phyloP scores from a whole-genome alignment of 37 sponge, comb jelly and placozoan genomes.

The Oopsacas minuta region DNA sequence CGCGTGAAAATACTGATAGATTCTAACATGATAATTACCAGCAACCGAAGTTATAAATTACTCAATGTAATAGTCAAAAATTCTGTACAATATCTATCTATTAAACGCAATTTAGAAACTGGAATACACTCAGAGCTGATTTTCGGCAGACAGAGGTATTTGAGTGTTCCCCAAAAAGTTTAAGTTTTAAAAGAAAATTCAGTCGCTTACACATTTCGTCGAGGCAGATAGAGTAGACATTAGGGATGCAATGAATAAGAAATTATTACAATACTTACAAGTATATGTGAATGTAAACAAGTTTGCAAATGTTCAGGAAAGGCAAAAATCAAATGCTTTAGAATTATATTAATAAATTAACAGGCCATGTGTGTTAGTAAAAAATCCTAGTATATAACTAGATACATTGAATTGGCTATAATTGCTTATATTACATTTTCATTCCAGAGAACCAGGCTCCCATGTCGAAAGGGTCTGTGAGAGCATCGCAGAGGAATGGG shows the following conservation, averaged over 20 bases:
- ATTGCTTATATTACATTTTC: conserved; percentile 7
- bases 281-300: background rate
- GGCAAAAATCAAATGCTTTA: background rate
- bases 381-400: conserved; percentile 16
- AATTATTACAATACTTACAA: background rate
- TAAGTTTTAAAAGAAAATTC: too few species aligned
- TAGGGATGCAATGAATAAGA: background rate
- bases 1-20: too few species aligned
- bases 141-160: too few species aligned
- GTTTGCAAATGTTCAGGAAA: background rate
- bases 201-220: too few species aligned
- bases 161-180: too few species aligned
- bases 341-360: conserved; percentile 15
- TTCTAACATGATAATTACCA: too few species aligned
- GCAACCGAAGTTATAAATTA: too few species aligned
- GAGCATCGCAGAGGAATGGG: background rate
- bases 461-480: background rate
- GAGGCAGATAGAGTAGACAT: too few species aligned
- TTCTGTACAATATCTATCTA: too few species aligned
- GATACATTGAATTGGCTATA: background rate
- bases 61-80: too few species aligned
- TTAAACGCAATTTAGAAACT: too few species aligned
- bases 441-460: background rate
- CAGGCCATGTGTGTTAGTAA: background rate
- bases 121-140: too few species aligned